Conservation (phyloP, 2,888 invertebrate genomes). For the Stictocephala bisonia region DNA sequence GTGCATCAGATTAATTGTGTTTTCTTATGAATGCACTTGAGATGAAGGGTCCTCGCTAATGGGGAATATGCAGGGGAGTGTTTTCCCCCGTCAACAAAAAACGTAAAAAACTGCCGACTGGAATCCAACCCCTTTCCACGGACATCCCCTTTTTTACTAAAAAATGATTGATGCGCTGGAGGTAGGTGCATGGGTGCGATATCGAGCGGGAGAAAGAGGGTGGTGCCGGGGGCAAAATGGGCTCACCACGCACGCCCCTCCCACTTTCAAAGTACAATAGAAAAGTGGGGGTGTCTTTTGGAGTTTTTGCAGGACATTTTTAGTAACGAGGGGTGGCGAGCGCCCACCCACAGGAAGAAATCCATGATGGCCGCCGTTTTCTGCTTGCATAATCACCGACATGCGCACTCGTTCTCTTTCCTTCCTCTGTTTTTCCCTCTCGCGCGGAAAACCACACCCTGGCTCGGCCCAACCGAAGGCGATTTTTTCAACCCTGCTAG, state of each 20-base stretch:
- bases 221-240: slow-evolving; percentile 41
- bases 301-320: slow-evolving; percentile 49
- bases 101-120: slow-evolving; percentile 32
- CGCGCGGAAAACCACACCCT: slow-evolving; percentile 44
- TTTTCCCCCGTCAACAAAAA: slow-evolving; percentile 30
- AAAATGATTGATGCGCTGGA: slow-evolving; percentile 43
- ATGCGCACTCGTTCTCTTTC: slow-evolving; percentile 42
- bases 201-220: slow-evolving; percentile 43
- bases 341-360: slow-evolving; percentile 48
- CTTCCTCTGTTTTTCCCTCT: slow-evolving; percentile 37
- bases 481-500: slow-evolving; percentile 42
- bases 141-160: slow-evolving; percentile 34
- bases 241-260: slow-evolving; percentile 43
- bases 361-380: slow-evolving; percentile 52
- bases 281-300: slow-evolving; percentile 50
- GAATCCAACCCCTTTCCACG: slow-evolving; percentile 38
- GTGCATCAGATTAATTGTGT: slow-evolving; percentile 34
- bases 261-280: slow-evolving; percentile 44
- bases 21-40: slow-evolving; percentile 42
- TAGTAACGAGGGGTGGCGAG: slow-evolving; percentile 48
- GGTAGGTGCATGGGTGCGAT: slow-evolving; percentile 38
- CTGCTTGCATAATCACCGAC: slow-evolving; percentile 48
- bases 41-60: slow-evolving; percentile 34
- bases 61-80: slow-evolving; percentile 25
- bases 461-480: slow-evolving; percentile 30